Evolutionary conservation across 2,888 invertebrate genomes (phyloP), one percentile per base, ranked within the genome.

Genomic region (Eupithecia abbreviata): DNA sequence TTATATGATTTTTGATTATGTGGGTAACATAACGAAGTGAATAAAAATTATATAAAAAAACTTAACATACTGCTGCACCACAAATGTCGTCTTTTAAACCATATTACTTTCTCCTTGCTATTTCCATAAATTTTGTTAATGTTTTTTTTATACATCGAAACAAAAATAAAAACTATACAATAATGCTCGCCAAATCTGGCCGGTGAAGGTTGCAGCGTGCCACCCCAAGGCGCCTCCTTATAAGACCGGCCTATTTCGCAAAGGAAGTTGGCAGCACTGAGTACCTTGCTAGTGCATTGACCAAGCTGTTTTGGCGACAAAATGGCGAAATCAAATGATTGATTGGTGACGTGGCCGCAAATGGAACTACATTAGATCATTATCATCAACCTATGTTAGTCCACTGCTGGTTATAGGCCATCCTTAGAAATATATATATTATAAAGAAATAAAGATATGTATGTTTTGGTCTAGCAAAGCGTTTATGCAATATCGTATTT

Each of bases 191-290:
- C 69, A 69, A 69, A 47, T 69, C 47, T 69, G 49, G 13, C 47
- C 6, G 15, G 2, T 66, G 69, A 69, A 69, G 69, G 69, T 69
- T 45, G 15, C 18, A 43, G 69, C 69, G 69, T 18, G 69, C 47
- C 12, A 69, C 69, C 69, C 55, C 78, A 80, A 80, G 81, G 79
- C 71, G 49, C 3, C 67, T 12, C 79, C 80, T 41, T 79, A 80
- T 80, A 82, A 71, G 80, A 66, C 73, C 67, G 67, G 18, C 66
- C 58, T 72, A 67, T 30, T n/a, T 75, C n/a, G 72, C 71, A 72
- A 71, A 79, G 79, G 80, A 80, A 80, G 77, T 80, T 81, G 81
- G 81, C 80, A 81, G 3, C 47, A 62, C 41, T 73, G 42, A 13
- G 42, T 5, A 41, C 78, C 77, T 81, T 67, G 74, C 15, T 62